Conservation (phyloP, 2,797 vertebrate genomes). For the Sphaeramia orbicularis region DNA sequence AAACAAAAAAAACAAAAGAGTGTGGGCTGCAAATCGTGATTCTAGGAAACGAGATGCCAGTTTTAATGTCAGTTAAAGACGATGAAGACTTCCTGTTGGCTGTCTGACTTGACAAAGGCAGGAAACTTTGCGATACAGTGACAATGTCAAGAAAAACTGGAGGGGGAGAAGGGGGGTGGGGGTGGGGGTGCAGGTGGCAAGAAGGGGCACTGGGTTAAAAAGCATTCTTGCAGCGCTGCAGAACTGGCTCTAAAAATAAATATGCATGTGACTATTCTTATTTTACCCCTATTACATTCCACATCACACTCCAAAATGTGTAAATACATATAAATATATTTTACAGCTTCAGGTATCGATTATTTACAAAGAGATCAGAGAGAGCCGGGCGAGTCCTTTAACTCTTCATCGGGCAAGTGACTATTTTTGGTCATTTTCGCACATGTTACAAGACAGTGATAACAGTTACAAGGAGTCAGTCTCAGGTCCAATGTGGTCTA, state of each 20-base stretch:
- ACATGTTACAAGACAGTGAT: too few species aligned
- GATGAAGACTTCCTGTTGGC: slow-evolving; percentile 67
- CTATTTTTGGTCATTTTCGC: too few species aligned
- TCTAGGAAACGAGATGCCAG: slow-evolving; percentile 67
- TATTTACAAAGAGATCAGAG: too few species aligned
- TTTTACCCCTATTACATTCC: too few species aligned
- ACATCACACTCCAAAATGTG: too few species aligned
- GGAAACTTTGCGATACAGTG: slow-evolving; percentile 53
- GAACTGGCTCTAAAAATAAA: not conserved
- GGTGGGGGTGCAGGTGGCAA: not conserved
- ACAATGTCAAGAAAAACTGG: not conserved
- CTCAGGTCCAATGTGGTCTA: too few species aligned
- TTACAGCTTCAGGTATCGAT: too few species aligned
- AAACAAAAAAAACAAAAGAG: slow-evolving; percentile 17
- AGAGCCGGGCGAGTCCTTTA: too few species aligned
- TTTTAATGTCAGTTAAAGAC: slow-evolving; percentile 51
- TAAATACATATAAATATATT: too few species aligned
- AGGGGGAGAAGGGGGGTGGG: not conserved
- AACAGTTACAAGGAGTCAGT: too few species aligned
- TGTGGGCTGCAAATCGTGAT: slow-evolving; percentile 55
- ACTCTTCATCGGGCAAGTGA: too few species aligned
- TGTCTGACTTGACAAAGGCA: slow-evolving; percentile 64
- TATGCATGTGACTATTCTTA: not conserved
- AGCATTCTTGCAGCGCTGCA: too few species aligned
- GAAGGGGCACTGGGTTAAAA: not conserved